These are phyloP conservation scores for Seira ritae DNA, from an alignment of 2,888 invertebrate species.

Conservation along the genomic window DNA sequence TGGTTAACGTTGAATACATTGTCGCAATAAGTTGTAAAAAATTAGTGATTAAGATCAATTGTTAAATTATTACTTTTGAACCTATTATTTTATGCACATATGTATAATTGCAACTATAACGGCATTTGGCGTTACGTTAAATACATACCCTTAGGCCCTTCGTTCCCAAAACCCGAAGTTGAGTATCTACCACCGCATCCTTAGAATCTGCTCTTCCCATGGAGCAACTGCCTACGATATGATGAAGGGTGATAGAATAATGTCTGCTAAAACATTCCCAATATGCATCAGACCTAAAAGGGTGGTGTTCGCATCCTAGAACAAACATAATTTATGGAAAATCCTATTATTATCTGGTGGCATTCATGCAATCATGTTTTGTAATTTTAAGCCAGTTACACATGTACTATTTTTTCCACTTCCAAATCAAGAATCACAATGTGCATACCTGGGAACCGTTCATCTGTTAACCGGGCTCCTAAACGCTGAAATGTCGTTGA, in stretches of 20 bases:
- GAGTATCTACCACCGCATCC: slow-evolving; percentile 67
- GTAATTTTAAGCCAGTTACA: too few relatives aligned
- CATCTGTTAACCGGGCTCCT: slow-evolving; percentile 57
- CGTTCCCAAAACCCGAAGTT: slow-evolving; percentile 61
- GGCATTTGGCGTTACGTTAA: too few relatives aligned
- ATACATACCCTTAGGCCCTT: slow-evolving; percentile 56
- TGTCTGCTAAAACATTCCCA: slow-evolving; percentile 58
- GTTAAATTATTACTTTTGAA: too few relatives aligned
- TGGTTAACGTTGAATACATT: too few relatives aligned
- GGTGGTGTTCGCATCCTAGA: slow-evolving; percentile 63
- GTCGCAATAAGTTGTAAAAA: too few relatives aligned
- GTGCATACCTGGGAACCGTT: slow-evolving; percentile 65
- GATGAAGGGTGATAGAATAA: slow-evolving; percentile 80
- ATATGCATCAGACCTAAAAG: slow-evolving; percentile 40
- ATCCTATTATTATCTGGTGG: too few relatives aligned
- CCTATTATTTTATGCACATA: too few relatives aligned
- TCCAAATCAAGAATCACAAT: too few relatives aligned
- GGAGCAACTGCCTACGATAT: slow-evolving; percentile 73
- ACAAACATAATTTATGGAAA: too few relatives aligned
- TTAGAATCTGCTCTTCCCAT: slow-evolving; percentile 75
- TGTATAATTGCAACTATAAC: slow-evolving; percentile 60
- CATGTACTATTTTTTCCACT: too few relatives aligned
- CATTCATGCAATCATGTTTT: too few relatives aligned
- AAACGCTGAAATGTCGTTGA: slow-evolving; percentile 50
- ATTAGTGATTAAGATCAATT: too few relatives aligned